Base-by-base conservation (phyloP, 2,888 invertebrate species). In the Chaetogeoica ovagalla region DNA sequence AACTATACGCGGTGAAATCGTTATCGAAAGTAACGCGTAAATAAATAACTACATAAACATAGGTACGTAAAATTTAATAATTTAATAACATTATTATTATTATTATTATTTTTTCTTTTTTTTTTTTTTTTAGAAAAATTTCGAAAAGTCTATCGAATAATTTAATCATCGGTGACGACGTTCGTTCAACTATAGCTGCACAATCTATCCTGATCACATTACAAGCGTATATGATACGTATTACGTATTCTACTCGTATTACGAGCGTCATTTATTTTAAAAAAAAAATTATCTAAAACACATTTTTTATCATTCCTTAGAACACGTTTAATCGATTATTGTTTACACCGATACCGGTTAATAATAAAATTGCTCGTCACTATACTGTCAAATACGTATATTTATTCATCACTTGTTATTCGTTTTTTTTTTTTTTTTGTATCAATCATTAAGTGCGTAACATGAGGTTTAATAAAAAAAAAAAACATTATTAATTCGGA, bases 91-190 rank as follows among this genome's bases (percentile, higher is more conserved):
- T n/a, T n/a, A n/a, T n/a, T n/a, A n/a, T n/a, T n/a, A n/a, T n/a
- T n/a, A n/a, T n/a, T n/a, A n/a, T n/a, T n/a, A n/a, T n/a, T n/a
- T n/a, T n/a, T n/a, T n/a, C n/a, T n/a, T n/a, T n/a, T n/a, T n/a
- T n/a, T n/a, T n/a, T n/a, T 43, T 43, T 43, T 69, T 69, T 55
- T 52, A 69, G 68, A 69, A 55, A 69, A 69, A 69, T 55, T n/a
- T 52, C 23, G 52, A 52, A 30, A 69, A 19, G 52, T 69, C 8
- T 69, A 69, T 19, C 23, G 30, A 52, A 52, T 69, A 23, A 17
- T 69, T 69, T 15, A 19, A 30, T 30, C 68, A n/a, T n/a, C n/a
- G n/a, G n/a, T n/a, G 19, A 19, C 19, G 11, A 30, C 30, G 30
- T 69, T 69, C 9, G 21, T 69, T 52, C 68, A 52, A 17, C 23